These are phyloP conservation scores for Colaptes auratus DNA, from an alignment of 2,113 vertebrate species.

Conservation along the genomic window DNA sequence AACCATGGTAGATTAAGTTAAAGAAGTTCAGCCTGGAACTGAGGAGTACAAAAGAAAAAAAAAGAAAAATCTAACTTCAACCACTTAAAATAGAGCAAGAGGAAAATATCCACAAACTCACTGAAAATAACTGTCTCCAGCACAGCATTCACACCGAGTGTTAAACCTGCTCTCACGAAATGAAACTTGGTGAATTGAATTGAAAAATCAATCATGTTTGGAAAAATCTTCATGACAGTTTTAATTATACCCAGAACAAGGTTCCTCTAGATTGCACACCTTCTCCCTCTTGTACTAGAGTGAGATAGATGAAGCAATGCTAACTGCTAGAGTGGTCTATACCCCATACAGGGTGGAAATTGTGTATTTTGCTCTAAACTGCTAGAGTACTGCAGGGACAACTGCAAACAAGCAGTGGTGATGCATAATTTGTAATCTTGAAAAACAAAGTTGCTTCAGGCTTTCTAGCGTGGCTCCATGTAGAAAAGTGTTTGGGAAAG, in stretches of 20 bases:
- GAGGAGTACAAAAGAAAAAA: not conserved
- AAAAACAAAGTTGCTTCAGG: not conserved
- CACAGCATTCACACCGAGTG: fast-evolving
- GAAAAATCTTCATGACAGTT: not conserved
- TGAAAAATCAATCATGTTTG: not conserved
- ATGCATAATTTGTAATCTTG: not conserved
- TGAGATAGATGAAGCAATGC: not conserved
- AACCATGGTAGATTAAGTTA: not conserved
- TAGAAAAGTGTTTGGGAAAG: not conserved
- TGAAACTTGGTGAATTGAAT: not conserved
- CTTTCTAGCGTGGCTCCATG: not conserved
- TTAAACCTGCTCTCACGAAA: not conserved
- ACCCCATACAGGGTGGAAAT: not conserved
- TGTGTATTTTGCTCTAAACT: not conserved
- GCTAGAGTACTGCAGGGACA: too few species aligned
- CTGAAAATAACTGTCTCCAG: not conserved
- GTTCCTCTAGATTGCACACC: not conserved
- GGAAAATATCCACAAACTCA: not conserved
- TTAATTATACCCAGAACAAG: not conserved
- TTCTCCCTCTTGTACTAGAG: not conserved
- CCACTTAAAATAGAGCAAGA: not conserved
- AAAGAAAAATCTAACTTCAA: not conserved
- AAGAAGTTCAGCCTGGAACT: not conserved
- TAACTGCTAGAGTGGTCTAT: not conserved
- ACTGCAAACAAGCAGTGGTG: not conserved